Evolutionary conservation across 2,797 vertebrate species (phyloP).

Genomic region (Enteromius viviparus): DNA sequence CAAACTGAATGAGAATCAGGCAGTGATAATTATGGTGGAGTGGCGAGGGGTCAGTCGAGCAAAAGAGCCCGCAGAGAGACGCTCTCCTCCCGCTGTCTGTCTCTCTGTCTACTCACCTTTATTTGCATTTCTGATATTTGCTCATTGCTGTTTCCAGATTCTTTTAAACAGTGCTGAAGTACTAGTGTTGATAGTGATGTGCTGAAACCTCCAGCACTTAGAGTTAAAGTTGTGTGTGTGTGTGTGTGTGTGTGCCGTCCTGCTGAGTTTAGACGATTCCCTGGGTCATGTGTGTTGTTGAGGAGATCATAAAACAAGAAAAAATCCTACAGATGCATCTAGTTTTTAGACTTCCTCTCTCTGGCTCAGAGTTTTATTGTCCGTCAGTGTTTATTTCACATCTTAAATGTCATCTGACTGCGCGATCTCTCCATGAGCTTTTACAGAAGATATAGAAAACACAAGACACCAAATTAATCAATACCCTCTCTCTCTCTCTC

Average conservation of each 20-base stretch:
- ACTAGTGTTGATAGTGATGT: background rate
- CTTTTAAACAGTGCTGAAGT: background rate
- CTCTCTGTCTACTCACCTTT: background rate
- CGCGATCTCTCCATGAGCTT: slow-evolving; percentile 49
- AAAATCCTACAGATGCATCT: background rate
- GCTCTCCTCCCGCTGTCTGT: background rate
- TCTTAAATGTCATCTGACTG: slow-evolving; percentile 53
- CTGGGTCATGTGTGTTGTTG: background rate
- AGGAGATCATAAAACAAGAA: background rate
- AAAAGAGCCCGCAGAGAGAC: slow-evolving; percentile 50
- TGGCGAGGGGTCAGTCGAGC: slow-evolving; percentile 51
- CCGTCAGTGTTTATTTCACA: slow-evolving; percentile 38
- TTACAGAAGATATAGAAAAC: slow-evolving; percentile 56
- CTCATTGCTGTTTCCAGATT: background rate
- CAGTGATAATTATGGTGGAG: slow-evolving; percentile 60
- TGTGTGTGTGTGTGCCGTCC: background rate
- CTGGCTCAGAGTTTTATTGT: slow-evolving; percentile 15
- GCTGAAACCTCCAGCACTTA: background rate
- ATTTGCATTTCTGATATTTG: background rate
- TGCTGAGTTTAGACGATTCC: background rate
- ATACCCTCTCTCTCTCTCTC: slow-evolving; percentile 49
- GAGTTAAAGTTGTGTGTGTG: background rate
- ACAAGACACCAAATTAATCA: slow-evolving; percentile 61
- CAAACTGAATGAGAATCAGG: slow-evolving; percentile 59
- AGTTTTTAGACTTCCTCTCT: background rate